These are phyloP conservation scores for Ammospiza caudacuta DNA, from an alignment of 2,113 vertebrate species.

Conservation along the genomic window DNA sequence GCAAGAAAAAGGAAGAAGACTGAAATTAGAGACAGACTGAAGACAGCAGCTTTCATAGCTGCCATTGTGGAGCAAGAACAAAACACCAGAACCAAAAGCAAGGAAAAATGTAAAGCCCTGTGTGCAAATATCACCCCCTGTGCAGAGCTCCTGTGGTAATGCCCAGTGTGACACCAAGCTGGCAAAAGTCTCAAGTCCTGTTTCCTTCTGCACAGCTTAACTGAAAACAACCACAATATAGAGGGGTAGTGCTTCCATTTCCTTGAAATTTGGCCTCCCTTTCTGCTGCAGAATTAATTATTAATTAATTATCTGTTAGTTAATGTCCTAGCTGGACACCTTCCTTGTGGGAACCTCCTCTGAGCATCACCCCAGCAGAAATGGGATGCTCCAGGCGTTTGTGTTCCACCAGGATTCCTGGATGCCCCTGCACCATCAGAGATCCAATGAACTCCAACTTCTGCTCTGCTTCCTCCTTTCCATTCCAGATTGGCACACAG, in stretches of 20 bases:
- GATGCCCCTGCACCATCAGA: neutral
- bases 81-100: constrained; percentile 48
- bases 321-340: neutral
- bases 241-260: neutral
- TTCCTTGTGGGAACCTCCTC: neutral
- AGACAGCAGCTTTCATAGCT: constrained; percentile 11
- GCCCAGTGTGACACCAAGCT: constrained; percentile 30
- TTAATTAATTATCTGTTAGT: neutral
- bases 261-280: neutral
- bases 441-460: neutral
- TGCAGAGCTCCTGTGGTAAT: neutral
- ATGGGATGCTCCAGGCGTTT: neutral
- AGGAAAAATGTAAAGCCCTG: neutral
- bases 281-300: neutral
- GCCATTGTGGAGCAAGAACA: neutral
- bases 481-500: neutral
- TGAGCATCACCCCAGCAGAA: neutral
- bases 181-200: neutral
- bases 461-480: neutral
- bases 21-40: constrained; percentile 11
- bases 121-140: neutral
- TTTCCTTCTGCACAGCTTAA: neutral
- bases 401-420: neutral
- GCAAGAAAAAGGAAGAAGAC: neutral
- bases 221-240: neutral